Evolutionary conservation across 2,888 invertebrate species (phyloP).

Genomic region (Criorhina ranunculi): DNA sequence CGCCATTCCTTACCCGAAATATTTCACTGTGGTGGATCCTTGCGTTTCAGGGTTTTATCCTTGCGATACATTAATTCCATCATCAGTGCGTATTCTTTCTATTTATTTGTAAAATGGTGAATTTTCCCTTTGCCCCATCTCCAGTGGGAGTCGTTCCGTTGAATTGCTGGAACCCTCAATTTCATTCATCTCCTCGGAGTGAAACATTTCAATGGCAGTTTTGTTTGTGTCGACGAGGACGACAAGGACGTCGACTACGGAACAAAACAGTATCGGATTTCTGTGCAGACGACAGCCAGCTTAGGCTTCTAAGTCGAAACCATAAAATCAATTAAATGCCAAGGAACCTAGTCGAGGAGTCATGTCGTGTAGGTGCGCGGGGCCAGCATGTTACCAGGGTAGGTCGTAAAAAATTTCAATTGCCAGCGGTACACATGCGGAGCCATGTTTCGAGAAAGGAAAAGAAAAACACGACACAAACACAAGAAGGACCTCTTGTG

Average conservation of each 20-base stretch:
- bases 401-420: conserved; percentile 22
- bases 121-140: conserved; percentile 25
- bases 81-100: conserved; percentile 63
- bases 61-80: conserved; percentile 61
- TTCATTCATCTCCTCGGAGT: conserved; percentile 50
- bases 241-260: neutral
- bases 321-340: conserved; percentile 65
- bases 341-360: conserved; percentile 8
- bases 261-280: conserved; percentile 18
- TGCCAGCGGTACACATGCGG: conserved; percentile 11
- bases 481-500: conserved; percentile 24
- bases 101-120: conserved; percentile 60
- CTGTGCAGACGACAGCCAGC: conserved; percentile 31
- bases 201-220: conserved; percentile 42
- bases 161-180: conserved; percentile 52
- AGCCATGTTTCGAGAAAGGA: neutral
- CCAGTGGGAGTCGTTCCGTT: conserved; percentile 59
- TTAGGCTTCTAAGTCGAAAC: conserved; percentile 45
- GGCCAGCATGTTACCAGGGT: conserved; percentile 8
- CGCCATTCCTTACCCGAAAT: neutral
- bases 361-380: conserved; percentile 12
- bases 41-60: conserved; percentile 49
- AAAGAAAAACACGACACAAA: neutral
- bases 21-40: conserved; percentile 19
- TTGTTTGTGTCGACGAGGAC: conserved; percentile 21